Percentiles rank a stretch among this genome's conserved stretches.
Evolutionary conservation across 2,797 vertebrate genomes (phyloP).

Genomic region (Zonotrichia albicollis): DNA sequence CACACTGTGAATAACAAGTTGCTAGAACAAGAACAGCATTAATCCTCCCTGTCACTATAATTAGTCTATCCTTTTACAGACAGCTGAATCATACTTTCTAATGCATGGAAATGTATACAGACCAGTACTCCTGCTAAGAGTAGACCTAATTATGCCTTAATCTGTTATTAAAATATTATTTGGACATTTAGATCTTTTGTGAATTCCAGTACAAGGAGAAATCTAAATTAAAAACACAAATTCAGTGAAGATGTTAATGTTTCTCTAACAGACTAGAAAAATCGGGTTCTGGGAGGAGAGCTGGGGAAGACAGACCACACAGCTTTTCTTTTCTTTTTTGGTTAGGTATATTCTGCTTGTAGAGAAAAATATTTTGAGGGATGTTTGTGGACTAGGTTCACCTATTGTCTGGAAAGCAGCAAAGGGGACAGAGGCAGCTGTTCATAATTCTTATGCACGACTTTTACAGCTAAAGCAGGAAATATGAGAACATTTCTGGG

Average conservation of each 20-base stretch:
- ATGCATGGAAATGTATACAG: conserved; percentile 66
- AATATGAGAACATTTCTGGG: neutral
- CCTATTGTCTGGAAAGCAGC: neutral
- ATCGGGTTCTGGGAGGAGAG: conserved; percentile 9
- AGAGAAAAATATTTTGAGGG: conserved; percentile 12
- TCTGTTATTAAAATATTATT: conserved; percentile 56
- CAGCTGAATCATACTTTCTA: conserved; percentile 66
- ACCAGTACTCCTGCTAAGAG: conserved; percentile 47
- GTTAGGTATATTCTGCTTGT: neutral
- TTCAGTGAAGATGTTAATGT: neutral
- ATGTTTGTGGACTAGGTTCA: neutral
- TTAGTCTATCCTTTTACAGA: conserved; percentile 60
- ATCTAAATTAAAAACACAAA: conserved; percentile 32
- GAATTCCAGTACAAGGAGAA: neutral
- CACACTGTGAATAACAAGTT: conserved; percentile 54
- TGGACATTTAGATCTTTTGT: conserved; percentile 24
- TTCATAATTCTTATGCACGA: neutral
- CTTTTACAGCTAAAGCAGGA: neutral
- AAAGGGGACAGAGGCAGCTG: neutral
- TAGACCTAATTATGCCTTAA: conserved; percentile 54
- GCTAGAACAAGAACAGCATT: conserved; percentile 58
- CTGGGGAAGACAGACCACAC: neutral
- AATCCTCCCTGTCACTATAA: conserved; percentile 58
- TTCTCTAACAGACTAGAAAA: conserved; percentile 11
- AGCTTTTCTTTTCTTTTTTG: neutral